These are phyloP conservation scores for Epistrophe grossulariae DNA, from an alignment of 2,888 invertebrate genomes.

Conservation along the genomic window DNA sequence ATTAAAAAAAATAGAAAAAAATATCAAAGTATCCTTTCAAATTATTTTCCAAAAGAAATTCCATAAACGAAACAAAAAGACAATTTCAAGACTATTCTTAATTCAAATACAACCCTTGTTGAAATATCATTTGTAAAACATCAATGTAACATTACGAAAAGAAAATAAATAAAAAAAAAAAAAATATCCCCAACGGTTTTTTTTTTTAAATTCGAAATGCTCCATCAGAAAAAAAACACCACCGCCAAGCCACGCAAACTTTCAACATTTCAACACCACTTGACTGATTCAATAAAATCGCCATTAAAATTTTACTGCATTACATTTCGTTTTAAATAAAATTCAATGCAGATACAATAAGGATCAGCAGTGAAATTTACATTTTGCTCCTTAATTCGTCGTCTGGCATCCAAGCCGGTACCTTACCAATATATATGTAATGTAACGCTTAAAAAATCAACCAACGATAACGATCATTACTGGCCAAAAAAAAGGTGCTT, in stretches of 20 bases:
- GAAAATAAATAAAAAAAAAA: background rate
- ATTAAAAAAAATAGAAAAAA: too few relatives aligned
- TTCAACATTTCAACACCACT: constrained; percentile 12
- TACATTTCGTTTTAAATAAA: constrained; percentile 60
- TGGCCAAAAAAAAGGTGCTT: constrained; percentile 45
- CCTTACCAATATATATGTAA: background rate
- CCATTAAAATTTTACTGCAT: constrained; percentile 72
- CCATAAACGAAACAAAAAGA: background rate
- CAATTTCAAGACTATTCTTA: background rate
- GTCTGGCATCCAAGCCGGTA: constrained; percentile 54
- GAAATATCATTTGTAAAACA: constrained; percentile 25
- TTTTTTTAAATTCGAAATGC: background rate
- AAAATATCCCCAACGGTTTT: background rate
- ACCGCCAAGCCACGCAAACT: background rate
- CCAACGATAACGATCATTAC: constrained; percentile 71
- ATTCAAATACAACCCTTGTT: background rate
- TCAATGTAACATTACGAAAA: constrained; percentile 10
- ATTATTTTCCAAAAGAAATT: background rate
- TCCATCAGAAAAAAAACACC: background rate
- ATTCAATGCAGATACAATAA: constrained; percentile 69
- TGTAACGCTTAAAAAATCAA: constrained; percentile 71
- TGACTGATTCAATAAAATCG: constrained; percentile 63
- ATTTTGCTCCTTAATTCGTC: constrained; percentile 70
- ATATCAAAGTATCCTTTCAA: background rate
- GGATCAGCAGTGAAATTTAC: constrained; percentile 59